Conservation (phyloP, 92 coral and sea anemone species). For the Parazoanthus atlanticus region DNA sequence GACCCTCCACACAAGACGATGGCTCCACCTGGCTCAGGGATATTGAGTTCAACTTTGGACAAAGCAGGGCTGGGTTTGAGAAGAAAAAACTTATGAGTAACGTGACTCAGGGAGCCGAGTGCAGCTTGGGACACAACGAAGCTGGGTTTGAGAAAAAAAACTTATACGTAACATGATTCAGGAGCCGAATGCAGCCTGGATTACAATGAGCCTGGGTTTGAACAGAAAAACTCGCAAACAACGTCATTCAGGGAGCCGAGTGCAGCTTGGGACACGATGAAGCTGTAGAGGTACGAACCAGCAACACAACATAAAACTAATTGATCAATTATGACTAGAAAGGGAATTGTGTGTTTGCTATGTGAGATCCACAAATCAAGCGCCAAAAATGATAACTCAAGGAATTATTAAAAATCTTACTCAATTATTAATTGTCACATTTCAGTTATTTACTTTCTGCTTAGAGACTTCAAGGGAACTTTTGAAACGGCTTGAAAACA, state of each 20-base stretch:
- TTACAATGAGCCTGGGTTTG: too few relatives aligned
- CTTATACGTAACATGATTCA: too few relatives aligned
- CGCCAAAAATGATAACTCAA: neutral
- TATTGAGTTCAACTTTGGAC: constrained; percentile 90
- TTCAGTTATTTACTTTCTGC: too few relatives aligned
- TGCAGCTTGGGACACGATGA: too few relatives aligned
- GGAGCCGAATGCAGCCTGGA: too few relatives aligned
- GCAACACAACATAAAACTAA: too few relatives aligned
- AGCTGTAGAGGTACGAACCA: too few relatives aligned
- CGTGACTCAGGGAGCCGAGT: too few relatives aligned
- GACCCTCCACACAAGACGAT: constrained; percentile 69
- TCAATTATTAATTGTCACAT: neutral
- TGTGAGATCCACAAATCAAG: neutral
- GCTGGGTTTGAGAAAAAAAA: too few relatives aligned
- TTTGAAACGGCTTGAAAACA: neutral
- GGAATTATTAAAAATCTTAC: neutral
- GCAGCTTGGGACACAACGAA: too few relatives aligned
- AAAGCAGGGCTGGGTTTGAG: constrained; percentile 67
- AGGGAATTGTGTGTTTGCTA: neutral
- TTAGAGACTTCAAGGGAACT: neutral
- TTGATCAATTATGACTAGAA: neutral
- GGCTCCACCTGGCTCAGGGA: constrained; percentile 82
- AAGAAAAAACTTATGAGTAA: neutral
- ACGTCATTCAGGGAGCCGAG: too few relatives aligned
- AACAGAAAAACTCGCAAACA: too few relatives aligned